Evolutionary conservation across 2,113 vertebrate species (phyloP).

Genomic region (Vombatus ursinus): DNA sequence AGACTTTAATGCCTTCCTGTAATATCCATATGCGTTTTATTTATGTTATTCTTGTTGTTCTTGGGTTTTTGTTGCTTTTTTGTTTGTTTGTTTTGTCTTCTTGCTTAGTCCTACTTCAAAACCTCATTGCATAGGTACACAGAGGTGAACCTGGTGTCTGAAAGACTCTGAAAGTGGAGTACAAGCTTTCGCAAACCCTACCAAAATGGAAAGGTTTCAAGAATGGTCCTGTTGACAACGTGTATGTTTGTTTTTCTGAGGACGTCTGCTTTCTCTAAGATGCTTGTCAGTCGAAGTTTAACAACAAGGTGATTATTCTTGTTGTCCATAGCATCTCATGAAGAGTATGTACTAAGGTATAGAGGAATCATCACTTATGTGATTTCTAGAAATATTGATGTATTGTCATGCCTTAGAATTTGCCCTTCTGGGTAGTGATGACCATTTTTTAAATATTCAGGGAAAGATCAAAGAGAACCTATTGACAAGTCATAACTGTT

Average conservation of each 20-base stretch:
- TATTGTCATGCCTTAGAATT: background rate
- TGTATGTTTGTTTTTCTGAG: background rate
- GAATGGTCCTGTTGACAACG: background rate
- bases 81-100: background rate
- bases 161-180: background rate
- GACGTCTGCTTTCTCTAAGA: background rate
- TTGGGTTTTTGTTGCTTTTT: background rate
- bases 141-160: background rate
- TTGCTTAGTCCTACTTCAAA: background rate
- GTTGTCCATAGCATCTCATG: background rate
- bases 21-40: background rate
- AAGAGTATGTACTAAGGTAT: background rate
- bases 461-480: background rate
- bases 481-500: background rate
- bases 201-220: background rate
- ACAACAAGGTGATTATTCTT: background rate
- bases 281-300: background rate
- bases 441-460: slow-evolving; percentile 6
- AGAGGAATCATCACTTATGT: background rate
- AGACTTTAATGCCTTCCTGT: background rate
- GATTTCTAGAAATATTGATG: background rate
- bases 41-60: background rate
- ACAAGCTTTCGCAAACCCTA: background rate
- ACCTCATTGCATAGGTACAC: background rate
- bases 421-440: background rate